Evolutionary conservation across 2,888 invertebrate genomes (phyloP), one percentile per base, ranked within the genome.

Genomic region (Cephus spinipes): DNA sequence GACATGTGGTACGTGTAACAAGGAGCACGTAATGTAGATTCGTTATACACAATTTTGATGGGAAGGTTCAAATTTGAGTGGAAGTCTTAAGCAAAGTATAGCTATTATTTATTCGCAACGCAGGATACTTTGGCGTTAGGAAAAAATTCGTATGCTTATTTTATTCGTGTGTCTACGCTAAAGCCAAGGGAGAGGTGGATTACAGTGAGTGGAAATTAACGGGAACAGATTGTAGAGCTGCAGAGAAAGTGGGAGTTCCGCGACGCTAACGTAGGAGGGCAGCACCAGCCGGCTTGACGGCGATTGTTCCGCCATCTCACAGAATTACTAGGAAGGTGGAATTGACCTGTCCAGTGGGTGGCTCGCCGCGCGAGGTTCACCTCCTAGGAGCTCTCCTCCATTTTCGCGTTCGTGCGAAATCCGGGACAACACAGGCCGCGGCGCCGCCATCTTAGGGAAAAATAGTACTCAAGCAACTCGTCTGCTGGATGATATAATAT

Each of bases 381-480:
- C 74, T 80, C 36, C 33, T 78, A 79, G 76, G 81, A 79, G 81
- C 81, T 78, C 83, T 81, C 83, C 83, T 83, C 84, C 85, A 82
- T 83, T 86, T 89, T 88, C 88, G 85, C 87, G 86, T 85, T 84
- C 85, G 88, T 86, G 87, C 87, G 86, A 88, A 88, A 87, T 87
- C 85, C 82, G 82, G 86, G 85, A 85, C 85, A 85, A 83, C 80
- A 81, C 76, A 80, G 82, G 81, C 80, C 83, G 87, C 84, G 55
- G 55, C 55, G 88, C 86, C 88, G 89, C 89, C 89, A 89, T 89
- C 89, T 89, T 89, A 84, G 83, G 71, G 71, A 71, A 71, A 71
- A 71, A 33, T 71, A 71, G 32, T 71, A 71, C 71, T 71, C 71
- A 33, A 33, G 71, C 15, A 33, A 32, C 71, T 71, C 71, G 33